Evolutionary conservation across 2,797 vertebrate species (phyloP), one percentile per base, ranked within the genome.

Genomic region (Mus caroli): DNA sequence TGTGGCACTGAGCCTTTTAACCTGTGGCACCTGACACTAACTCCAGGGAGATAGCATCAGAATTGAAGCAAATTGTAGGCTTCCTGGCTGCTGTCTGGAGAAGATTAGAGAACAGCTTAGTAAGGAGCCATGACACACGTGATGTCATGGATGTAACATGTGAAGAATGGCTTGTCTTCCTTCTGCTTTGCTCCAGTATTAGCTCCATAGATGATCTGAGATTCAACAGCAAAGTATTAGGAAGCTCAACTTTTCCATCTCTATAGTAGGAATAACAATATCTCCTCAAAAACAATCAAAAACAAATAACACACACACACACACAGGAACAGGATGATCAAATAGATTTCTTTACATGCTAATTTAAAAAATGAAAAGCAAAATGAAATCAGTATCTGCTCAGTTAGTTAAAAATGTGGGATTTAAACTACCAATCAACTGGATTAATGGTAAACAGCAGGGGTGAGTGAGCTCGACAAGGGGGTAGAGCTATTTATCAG

Each of bases 201-300:
- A 90, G 43, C 31, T 15, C 46, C 73, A 14, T 1, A 40, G 73
- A 90, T 50, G 37, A 78, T 28, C 40, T 28, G 24, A 34, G n/a
- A 78, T 37, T 78, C 8, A 76, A 34, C 56, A 60, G 20, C 3
- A 84, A 46, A 69, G 86, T 31, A 60, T 79, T 54, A 24, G 22
- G 78, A 67, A 90, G 31, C 71, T 95, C 82, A n/a, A 79, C 91
- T 95, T 97, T 90, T 69, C 58, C 20, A 80, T 76, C 52, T 94
- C 58, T 93, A 76, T 77, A 87, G 78, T 69, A 76, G 62, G 6
- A 60, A 28, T 80, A 58, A 83, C 5, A 28, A 52, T 22, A 34
- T 19, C 15, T 92, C 14, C 20, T 67, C 19, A 24, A 62, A 62
- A 76, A 50, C 31, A 76, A n/a, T n/a, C 6, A 14, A 64, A 28